Base-by-base conservation (phyloP, 1,140 invertebrate genomes). In the Drosophila bifasciata region DNA sequence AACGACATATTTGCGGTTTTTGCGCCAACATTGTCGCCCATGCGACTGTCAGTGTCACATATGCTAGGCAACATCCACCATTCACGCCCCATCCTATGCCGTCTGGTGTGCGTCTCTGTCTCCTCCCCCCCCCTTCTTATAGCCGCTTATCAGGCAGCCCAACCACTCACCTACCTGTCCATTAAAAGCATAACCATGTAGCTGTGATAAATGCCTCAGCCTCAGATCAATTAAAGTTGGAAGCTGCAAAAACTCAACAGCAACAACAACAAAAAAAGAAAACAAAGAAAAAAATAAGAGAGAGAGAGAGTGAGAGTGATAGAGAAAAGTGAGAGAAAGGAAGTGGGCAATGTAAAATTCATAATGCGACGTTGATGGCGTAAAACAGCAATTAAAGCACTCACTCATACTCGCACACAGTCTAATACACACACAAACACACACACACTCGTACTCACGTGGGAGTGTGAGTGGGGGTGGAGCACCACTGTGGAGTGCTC, bases 111-210 rank as follows among this genome's bases (percentile, higher is more conserved):
- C 28, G 32, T 64, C 15, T 32, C 57, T n/a, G n/a, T n/a, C n/a
- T n/a, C n/a, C n/a, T n/a, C n/a, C n/a, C n/a, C n/a, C n/a, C 23
- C 5, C 21, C 50, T 9, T 41, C 15, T n/a, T 45, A 8, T 36
- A 40, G 23, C 50, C n/a, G 51, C 59, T 64, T 73, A 73, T 73
- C 70, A 57, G 17, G 28, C 32, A 56, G 50, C 25, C 41, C 46
- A 13, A 36, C 45, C 41, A 44, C 44, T 56, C 40, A 39, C 61
- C 53, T 45, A 75, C 60, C 76, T 83, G 84, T 17, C 79, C 79
- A 88, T 88, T 89, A 88, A 79, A 66, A 89, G 84, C 83, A 83
- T 86, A 83, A 88, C 83, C 83, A 61, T 88, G 84, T 89, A 58
- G 84, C 71, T 68, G 72, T 89, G 75, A 86, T 79, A 86, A 86